Evolutionary conservation across 2,797 vertebrate species (phyloP).

Genomic region (Bufotes viridis): DNA sequence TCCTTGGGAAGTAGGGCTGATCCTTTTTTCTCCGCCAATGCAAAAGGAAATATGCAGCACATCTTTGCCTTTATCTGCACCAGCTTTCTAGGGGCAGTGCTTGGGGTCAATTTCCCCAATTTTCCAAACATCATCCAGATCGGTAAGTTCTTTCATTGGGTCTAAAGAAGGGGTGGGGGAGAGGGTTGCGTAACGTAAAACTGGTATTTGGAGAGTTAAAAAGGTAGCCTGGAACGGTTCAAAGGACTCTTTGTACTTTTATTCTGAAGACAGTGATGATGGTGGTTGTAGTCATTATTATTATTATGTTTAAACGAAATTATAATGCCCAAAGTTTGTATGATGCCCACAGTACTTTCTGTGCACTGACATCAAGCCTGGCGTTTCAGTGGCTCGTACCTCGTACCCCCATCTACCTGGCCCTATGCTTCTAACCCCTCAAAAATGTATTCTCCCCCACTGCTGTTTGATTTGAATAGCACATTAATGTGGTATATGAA

Average conservation of each 20-base stretch:
- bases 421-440: not conserved
- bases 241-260: not conserved
- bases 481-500: slow-evolving; percentile 59
- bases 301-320: not conserved
- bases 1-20: slow-evolving; percentile 86
- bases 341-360: slow-evolving; percentile 12
- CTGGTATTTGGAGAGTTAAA: slow-evolving; percentile 14
- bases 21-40: slow-evolving; percentile 92
- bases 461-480: slow-evolving; percentile 65
- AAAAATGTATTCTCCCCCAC: slow-evolving; percentile 34
- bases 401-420: not conserved
- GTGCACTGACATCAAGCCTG: not conserved
- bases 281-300: not conserved
- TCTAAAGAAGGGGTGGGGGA: not conserved
- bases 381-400: not conserved
- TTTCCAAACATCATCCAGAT: slow-evolving; percentile 99
- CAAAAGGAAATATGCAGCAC: slow-evolving; percentile 99
- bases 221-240: not conserved
- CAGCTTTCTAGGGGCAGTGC: slow-evolving; percentile 97
- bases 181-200: slow-evolving; percentile 41
- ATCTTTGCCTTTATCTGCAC: slow-evolving; percentile 97
- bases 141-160: slow-evolving; percentile 80
- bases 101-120: slow-evolving; percentile 99
- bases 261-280: not conserved
- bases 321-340: slow-evolving; percentile 18